A percentile compares a stretch with the other conserved stretches of the same genome.
Evolutionary conservation across 2,888 invertebrate genomes (phyloP).

Genomic region (Cryptophagus acutangulus): DNA sequence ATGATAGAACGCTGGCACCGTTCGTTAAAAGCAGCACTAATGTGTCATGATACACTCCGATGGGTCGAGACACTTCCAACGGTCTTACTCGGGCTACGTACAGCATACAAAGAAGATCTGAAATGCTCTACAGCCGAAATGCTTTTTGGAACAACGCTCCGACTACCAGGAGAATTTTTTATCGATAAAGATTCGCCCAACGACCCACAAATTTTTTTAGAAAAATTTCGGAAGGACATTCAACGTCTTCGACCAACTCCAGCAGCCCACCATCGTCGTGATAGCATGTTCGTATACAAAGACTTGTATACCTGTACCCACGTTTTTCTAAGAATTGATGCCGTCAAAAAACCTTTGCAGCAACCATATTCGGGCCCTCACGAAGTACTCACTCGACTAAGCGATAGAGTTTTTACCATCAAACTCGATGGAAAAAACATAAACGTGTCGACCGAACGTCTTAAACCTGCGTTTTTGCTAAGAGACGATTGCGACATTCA

Average conservation of each 20-base stretch:
- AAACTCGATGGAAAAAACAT: conserved; percentile 13
- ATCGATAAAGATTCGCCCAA: background rate
- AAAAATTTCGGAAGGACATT: conserved; percentile 10
- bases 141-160: conserved; percentile 32
- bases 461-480: conserved; percentile 25
- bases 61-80: conserved; percentile 18
- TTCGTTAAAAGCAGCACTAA: conserved; percentile 8
- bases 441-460: conserved; percentile 21
- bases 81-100: conserved; percentile 9
- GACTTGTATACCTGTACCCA: conserved; percentile 18
- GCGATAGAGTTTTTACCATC: conserved; percentile 17
- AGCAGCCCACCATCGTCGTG: conserved; percentile 8
- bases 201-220: background rate
- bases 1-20: conserved; percentile 16
- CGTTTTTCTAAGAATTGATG: conserved; percentile 28
- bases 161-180: conserved; percentile 30
- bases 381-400: conserved; percentile 16
- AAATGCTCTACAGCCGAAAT: conserved; percentile 28
- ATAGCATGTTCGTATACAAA: conserved; percentile 14
- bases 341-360: conserved; percentile 23
- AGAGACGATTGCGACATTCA: too few species aligned
- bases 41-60: conserved; percentile 8
- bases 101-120: conserved; percentile 3
- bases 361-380: conserved; percentile 26
- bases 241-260: conserved; percentile 9